Base-by-base conservation (phyloP, 2,113 vertebrate species). In the Archocentrus centrarchus region DNA sequence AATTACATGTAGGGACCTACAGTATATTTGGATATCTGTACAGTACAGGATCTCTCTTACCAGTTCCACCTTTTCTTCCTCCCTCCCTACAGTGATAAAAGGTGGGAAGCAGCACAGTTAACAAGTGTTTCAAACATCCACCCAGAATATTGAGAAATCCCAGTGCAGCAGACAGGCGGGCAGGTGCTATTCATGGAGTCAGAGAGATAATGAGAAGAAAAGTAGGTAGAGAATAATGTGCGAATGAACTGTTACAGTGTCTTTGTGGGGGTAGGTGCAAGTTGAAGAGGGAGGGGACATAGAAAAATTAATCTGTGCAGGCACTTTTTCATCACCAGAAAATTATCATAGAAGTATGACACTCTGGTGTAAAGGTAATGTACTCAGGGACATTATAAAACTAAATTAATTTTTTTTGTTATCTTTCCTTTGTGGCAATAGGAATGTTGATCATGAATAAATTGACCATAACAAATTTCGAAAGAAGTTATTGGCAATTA, bases 131-230 rank as follows among this genome's bases (percentile, higher is more conserved):
- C 76, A 76, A 86, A 85, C 81, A 90, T 84, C 55, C 75, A 75
- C 55, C 60, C 41, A 80, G 75, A 86, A 79, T 63, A 70, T 41
- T 75, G 84, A 91, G 76, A 89, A 86, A 85, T 90, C 86, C 80
- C 90, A 83, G 81, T 2, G 20, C 83, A 82, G 77, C 81, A 86
- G 60, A 84, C 81, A 80, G 84, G 75, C 53, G 2, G 85, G 81
- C 88, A 86, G 88, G 83, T 89, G 91, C 89, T 94, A 92, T 94
- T 93, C 91, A 89, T 86, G 88, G 90, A 85, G 78, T 76, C 82
- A 77, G 62, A n/a, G 79, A 88, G 83, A 92, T 93, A 94, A 93
- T 92, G 90, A 92, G 89, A 58, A 57, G 37, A 64, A 83, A 89
- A 87, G 68, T 84, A 79, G 75, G 62, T 60, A 78, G 78, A 68